Evolutionary conservation across 1,140 invertebrate species (phyloP).

Genomic region (Lanistes nyassanus): DNA sequence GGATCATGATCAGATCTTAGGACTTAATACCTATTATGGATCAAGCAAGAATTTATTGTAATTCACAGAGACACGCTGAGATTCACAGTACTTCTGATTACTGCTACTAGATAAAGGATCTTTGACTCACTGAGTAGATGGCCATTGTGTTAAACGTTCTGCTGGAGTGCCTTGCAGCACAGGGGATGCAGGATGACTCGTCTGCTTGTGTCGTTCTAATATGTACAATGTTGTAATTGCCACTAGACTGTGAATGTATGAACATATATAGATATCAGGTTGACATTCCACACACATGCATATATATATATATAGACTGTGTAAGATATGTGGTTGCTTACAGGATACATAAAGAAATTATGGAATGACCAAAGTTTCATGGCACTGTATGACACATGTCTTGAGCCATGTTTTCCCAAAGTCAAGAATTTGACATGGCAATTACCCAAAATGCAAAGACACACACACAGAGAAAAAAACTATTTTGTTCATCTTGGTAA

Average conservation of each 20-base stretch:
- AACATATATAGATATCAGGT: background rate
- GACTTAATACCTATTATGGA: background rate
- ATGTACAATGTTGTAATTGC: slow-evolving; percentile 54
- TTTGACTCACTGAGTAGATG: background rate
- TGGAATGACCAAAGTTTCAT: too few relatives aligned
- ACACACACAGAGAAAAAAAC: background rate
- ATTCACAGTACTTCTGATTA: background rate
- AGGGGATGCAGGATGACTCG: background rate
- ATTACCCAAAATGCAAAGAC: background rate
- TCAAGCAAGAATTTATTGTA: too few relatives aligned
- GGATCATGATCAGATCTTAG: slow-evolving; percentile 4
- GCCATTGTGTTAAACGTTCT: background rate
- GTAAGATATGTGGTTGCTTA: background rate
- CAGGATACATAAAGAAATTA: background rate
- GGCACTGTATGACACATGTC: background rate
- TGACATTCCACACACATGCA: background rate
- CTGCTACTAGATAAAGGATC: background rate
- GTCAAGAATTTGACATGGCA: background rate
- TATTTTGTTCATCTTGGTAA: too few relatives aligned
- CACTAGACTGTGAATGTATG: slow-evolving; percentile 45
- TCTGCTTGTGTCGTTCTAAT: slow-evolving; percentile 45
- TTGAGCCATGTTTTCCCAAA: background rate
- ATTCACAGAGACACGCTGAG: background rate
- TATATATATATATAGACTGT: background rate
- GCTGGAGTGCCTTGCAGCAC: background rate